Base-by-base conservation (phyloP, 2,888 invertebrate species). In the Microctonus brassicae region DNA sequence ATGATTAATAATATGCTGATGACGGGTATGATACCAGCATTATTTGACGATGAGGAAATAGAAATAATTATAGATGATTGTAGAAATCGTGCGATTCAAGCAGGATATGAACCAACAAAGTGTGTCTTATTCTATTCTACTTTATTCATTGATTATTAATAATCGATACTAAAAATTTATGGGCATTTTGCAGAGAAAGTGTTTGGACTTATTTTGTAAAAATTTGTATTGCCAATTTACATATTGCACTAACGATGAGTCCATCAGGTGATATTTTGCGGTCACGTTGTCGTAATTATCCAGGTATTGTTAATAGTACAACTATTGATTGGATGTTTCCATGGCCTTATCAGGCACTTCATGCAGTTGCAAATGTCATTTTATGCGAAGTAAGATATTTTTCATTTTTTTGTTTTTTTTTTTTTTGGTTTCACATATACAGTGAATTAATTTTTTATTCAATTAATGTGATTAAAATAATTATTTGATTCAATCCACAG, bases 311-410 rank as follows among this genome's bases (percentile, higher is more conserved):
- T 47, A 97, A 96, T 84, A 96, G 95, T 83, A 95, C 96, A 0
- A 95, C 94, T 47, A 96, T 97, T 76, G 96, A 97, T 87, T 97
- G 97, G 97, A 93, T 97, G 84, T 96, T 95, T 87, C 94, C 97
- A 0, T 97, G 97, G 97, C 97, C 97, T 0, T 91, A 93, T 76
- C 95, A 97, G 85, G 97, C 97, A 0, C 86, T 97, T 61, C 89
- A 93, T 68, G 95, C 97, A 0, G 97, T 97, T 0, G 97, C 97
- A 0, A 93, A 94, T 70, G 93, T 95, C 0, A 95, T 93, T 82
- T 89, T 97, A 0, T 91, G 93, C 79, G 94, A 97, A 78, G 93
- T 94, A 89, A 87, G 91, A 13, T n/a, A 39, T n/a, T n/a, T n/a
- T n/a, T n/a, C n/a, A n/a, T n/a, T n/a, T n/a, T n/a, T n/a, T n/a